phyloP scores from a whole-genome alignment of 2,797 vertebrate species.

The Pipistrellus pipistrellus region DNA sequence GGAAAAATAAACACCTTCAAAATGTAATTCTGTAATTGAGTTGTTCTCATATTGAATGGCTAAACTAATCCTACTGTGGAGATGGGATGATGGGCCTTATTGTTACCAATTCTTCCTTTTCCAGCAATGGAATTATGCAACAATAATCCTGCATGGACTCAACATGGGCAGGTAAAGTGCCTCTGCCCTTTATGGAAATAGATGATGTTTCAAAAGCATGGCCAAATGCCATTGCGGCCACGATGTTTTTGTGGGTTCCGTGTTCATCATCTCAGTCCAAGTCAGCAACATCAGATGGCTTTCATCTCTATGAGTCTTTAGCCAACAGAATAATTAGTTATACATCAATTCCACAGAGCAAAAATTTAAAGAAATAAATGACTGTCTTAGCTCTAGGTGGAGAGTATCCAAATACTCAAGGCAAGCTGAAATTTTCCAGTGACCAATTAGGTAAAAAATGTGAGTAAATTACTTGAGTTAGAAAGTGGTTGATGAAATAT shows the following conservation, averaged over 20 bases:
- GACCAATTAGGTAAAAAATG: not conserved
- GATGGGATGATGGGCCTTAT: not conserved
- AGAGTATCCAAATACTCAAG: not conserved
- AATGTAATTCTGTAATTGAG: not conserved
- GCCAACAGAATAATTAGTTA: not conserved
- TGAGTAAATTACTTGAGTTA: not conserved
- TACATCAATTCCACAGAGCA: not conserved
- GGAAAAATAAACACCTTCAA: not conserved
- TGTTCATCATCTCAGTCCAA: not conserved
- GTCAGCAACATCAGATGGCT: not conserved
- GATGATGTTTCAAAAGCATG: not conserved
- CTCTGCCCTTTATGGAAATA: not conserved
- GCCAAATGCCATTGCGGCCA: not conserved
- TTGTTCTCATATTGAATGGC: not conserved
- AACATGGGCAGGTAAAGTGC: not conserved
- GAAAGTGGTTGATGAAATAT: not conserved
- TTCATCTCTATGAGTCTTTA: not conserved
- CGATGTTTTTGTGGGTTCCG: not conserved
- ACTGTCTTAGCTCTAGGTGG: not conserved
- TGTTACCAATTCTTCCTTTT: not conserved
- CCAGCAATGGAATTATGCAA: not conserved
- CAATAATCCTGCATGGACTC: not conserved
- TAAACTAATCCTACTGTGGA: not conserved
- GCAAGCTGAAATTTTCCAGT: not conserved
- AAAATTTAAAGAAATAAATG: conserved; percentile 11